Evolutionary conservation across 1,140 invertebrate species (phyloP), one percentile per base, ranked within the genome.

Genomic region (Mesaphorura yosii): DNA sequence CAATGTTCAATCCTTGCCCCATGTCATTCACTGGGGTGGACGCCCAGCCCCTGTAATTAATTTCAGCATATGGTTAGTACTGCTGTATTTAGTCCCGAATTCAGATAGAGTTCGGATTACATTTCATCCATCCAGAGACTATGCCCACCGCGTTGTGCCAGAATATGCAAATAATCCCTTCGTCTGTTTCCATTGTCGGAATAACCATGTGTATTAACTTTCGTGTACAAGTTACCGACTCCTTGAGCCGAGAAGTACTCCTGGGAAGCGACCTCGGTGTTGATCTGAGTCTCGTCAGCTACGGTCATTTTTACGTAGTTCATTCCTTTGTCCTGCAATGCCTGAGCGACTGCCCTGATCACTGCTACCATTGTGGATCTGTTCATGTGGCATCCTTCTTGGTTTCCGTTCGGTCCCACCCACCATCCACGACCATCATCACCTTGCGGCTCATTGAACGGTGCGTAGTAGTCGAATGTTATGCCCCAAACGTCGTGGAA

Each of bases 361-460:
- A 53, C 52, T 1, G 25, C 45, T 2, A 44, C 40, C 55, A 61
- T 55, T 12, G 40, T 41, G 2, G n/a, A 3, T 29, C 44, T 6
- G 22, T 57, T 39, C 52, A 61, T 52, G 19, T 53, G 52, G 46
- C 59, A 61, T 3, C 59, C 59, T 53, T 61, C 59, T 47, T 61
- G 59, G 10, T 15, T 37, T n/a, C 19, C n/a, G 4, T 10, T 15
- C 23, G 37, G 4, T 17, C 55, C 55, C 17, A 40, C 17, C 59
- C 59, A 61, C 6, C 46, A 37, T 7, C 59, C 59, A 17, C 19
- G 28, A 7, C 45, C 44, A 6, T 7, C 19, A 4, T 23, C 17
- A 12, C 51, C 51, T 28, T 22, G 55, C 14, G 59, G 59, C 31
- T 61, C 59, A 23, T 61, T 61, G 27, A 61, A 61, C 10, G 59